Evolutionary conservation across 2,113 vertebrate species (phyloP), one percentile per base, ranked within the genome.

Genomic region (Callaeas wilsoni): DNA sequence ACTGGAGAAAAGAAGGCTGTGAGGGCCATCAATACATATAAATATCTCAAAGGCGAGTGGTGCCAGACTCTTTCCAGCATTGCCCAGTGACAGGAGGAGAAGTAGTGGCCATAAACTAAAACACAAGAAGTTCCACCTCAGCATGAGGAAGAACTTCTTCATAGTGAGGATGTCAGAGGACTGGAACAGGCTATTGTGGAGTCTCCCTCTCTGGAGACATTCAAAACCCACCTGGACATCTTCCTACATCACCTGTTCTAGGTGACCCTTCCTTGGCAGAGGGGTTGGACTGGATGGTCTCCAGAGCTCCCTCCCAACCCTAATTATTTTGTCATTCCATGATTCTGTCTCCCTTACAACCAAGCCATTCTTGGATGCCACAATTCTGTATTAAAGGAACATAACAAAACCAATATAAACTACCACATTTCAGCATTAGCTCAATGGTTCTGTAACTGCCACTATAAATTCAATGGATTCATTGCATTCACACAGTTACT

Each of bases 141-240:
- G 12, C 25, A 30, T 19, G 33, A 77, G 47, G 35, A 56, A 77
- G 27, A 63, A 16, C 7, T 63, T 75, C 13, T 67, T 49, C 41
- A 42, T 7, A 19, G 12, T 29, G 18, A 50, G 0, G 1, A 5
- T 52, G 13, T 9, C 7, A 20, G 11, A 70, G 7, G 10, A 25
- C 29, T 30, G 19, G 16, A 39, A 46, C n/a, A 52, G 19, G 9
- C 20, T 65, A 8, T 27, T 14, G 5, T 22, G 20, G 20, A 35
- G 5, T 41, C 6, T 50, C 16, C 2, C 2, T 23, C 35, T 50
- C 42, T 10, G 11, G 27, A 74, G 29, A 25, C 3, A 29, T 37
- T 41, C 25, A 68, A 75, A 60, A 39, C n/a, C 20, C n/a, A 60
- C 6, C 25, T 27, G 12, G 6, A 60, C 4, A 1, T 37, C 11